Evolutionary conservation across 2,113 vertebrate species (phyloP).

Genomic region (Ciconia boyciana): DNA sequence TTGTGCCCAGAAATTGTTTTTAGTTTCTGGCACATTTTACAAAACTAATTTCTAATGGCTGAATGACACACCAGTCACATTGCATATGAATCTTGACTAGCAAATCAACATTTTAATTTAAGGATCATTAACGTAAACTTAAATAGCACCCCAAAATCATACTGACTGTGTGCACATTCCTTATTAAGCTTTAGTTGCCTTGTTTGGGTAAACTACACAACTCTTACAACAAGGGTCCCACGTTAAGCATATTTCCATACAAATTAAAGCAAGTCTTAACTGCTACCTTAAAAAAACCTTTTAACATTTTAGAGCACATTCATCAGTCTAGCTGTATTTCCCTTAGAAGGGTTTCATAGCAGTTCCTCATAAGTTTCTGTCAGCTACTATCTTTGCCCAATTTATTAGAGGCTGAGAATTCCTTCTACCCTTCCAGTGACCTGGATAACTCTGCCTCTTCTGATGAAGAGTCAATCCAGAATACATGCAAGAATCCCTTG

Average conservation of each 20-base stretch:
- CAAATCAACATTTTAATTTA: neutral
- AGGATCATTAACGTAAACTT: neutral
- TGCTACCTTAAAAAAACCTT: neutral
- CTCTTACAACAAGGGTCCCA: neutral
- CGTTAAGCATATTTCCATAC: neutral
- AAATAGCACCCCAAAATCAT: neutral
- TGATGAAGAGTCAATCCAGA: neutral
- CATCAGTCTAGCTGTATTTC: neutral
- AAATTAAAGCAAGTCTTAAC: neutral
- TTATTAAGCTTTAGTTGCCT: neutral
- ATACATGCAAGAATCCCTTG: neutral
- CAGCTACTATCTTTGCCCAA: neutral
- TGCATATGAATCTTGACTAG: neutral
- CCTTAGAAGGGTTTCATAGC: neutral
- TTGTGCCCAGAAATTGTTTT: neutral
- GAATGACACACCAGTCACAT: neutral
- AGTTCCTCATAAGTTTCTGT: neutral
- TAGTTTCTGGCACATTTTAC: neutral
- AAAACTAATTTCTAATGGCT: neutral
- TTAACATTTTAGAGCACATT: neutral
- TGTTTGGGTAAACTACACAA: neutral
- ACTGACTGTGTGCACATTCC: neutral
- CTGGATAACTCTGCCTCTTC: neutral
- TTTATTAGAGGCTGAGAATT: neutral
- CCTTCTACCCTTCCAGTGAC: neutral